These are phyloP conservation scores for Stylophora pistillata DNA, from an alignment of 64 coral and sea anemone species.

Conservation along the genomic window DNA sequence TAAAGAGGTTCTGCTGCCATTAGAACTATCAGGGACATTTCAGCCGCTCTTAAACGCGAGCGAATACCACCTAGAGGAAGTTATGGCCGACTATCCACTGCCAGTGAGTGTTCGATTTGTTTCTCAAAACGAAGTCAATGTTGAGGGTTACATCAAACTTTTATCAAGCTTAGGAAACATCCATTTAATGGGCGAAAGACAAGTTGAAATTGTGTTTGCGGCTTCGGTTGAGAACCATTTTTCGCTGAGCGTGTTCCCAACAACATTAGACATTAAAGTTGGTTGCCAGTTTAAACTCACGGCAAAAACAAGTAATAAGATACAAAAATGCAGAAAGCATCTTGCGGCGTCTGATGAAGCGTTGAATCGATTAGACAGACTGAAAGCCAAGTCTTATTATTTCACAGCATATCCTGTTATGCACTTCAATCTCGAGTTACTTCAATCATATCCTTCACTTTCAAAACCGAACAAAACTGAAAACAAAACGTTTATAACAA, in stretches of 20 bases:
- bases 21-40: conserved; percentile 31
- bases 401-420: background rate
- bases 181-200: background rate
- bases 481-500: background rate
- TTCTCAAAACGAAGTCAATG: background rate
- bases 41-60: conserved; percentile 27
- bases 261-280: background rate
- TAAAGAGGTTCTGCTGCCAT: conserved; percentile 9
- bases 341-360: background rate
- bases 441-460: background rate
- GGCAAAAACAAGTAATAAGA: background rate
- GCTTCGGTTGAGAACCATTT: background rate
- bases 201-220: conserved; percentile 5
- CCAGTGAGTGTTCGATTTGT: conserved; percentile 61
- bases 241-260: conserved; percentile 1
- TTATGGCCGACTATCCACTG: background rate
- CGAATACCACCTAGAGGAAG: conserved; percentile 34
- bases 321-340: background rate
- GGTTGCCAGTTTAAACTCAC: background rate
- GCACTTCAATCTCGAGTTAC: background rate
- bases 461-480: background rate
- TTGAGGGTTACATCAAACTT: no score
- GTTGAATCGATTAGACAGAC: background rate
- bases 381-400: background rate
- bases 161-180: background rate